These are phyloP conservation scores for Melanostoma scalare DNA, from an alignment of 2,888 invertebrate species.

Conservation along the genomic window DNA sequence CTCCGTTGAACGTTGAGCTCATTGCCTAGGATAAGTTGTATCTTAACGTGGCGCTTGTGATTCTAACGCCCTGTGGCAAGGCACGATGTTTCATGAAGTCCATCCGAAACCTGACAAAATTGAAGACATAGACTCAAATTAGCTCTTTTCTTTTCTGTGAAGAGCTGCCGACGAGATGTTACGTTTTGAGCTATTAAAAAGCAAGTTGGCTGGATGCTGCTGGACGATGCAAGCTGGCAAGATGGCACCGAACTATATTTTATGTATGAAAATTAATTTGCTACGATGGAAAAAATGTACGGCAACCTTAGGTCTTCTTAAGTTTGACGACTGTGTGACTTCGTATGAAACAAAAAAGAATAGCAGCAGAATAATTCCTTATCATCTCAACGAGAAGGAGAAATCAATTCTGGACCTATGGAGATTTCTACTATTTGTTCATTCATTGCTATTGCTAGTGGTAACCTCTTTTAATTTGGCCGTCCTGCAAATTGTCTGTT, in stretches of 20 bases:
- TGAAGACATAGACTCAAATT: conserved; percentile 70
- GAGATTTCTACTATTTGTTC: conserved; percentile 6
- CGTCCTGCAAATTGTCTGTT: conserved; percentile 29
- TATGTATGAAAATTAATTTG: too few species aligned
- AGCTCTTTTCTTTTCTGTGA: conserved; percentile 28
- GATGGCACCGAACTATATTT: too few species aligned
- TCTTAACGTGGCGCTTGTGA: conserved; percentile 59
- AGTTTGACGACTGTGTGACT: background rate
- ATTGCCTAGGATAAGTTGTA: conserved; percentile 27
- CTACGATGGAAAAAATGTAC: conserved; percentile 31
- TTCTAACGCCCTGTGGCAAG: conserved; percentile 60
- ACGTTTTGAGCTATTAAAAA: too few species aligned
- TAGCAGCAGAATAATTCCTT: background rate
- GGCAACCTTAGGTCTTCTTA: background rate
- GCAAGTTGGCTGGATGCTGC: too few species aligned
- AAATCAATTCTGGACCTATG: conserved; percentile 10
- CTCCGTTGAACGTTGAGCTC: conserved; percentile 56
- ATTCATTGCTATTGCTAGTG: conserved; percentile 29
- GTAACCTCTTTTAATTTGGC: conserved; percentile 38
- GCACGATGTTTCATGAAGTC: conserved; percentile 59
- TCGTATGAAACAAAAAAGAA: background rate
- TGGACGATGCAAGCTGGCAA: too few species aligned
- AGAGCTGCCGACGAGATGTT: too few species aligned
- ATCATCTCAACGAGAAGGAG: conserved; percentile 1
- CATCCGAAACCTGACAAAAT: conserved; percentile 54